Evolutionary conservation across 2,797 vertebrate species (phyloP).

Genomic region (Rhincodon typus): DNA sequence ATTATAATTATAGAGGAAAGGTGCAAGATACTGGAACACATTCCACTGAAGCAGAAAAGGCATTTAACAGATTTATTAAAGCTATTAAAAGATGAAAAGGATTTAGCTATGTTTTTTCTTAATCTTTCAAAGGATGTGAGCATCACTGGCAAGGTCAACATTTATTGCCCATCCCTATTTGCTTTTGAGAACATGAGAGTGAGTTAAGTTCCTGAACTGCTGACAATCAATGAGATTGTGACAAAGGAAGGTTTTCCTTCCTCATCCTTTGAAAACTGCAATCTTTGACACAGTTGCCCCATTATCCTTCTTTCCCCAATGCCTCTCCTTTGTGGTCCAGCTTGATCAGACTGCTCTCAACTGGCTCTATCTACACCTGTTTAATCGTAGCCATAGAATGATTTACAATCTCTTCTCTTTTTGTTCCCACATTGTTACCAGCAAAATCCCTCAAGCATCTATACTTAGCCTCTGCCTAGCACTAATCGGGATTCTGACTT

Average conservation of each 20-base stretch:
- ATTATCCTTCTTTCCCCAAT: not conserved
- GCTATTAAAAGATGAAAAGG: not conserved
- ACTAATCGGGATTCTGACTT: not conserved
- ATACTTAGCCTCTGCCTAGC: no score
- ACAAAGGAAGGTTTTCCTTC: not conserved
- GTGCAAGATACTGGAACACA: no score
- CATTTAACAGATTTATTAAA: not conserved
- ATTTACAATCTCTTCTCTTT: no score
- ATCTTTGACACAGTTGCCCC: not conserved
- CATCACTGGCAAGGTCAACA: not conserved
- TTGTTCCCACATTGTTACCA: no score
- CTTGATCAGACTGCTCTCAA: not conserved
- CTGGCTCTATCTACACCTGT: not conserved
- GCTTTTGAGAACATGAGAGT: not conserved
- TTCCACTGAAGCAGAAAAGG: not conserved
- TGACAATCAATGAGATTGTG: not conserved
- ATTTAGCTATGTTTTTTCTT: not conserved
- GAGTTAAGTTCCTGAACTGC: not conserved
- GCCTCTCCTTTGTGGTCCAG: no score
- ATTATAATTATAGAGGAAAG: not conserved
- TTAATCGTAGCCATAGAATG: no score
- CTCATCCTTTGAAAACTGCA: not conserved
- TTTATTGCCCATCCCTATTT: not conserved
- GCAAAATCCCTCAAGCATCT: no score
- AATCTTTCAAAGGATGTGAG: no score